Percentiles rank a stretch among this genome's conserved stretches.
Conservation (phyloP, 2,888 invertebrate genomes). For the Neoitamus cyanurus region DNA sequence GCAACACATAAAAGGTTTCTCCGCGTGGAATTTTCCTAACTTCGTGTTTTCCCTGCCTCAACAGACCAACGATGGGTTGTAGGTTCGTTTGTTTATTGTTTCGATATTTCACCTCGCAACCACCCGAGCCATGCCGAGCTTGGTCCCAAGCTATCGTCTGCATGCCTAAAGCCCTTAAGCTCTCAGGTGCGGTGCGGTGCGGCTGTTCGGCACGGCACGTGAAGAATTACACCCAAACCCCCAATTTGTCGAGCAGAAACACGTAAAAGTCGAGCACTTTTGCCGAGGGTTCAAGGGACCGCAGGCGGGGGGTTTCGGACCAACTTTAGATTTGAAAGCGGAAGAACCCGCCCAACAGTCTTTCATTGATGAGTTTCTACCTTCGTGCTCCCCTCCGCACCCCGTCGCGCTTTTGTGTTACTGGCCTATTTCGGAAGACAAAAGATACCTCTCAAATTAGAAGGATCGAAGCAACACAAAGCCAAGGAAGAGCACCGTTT, state of each 20-base stretch:
- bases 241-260: background rate
- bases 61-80: background rate
- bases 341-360: background rate
- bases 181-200: background rate
- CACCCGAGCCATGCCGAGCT: background rate
- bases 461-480: background rate
- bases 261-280: background rate
- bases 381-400: background rate
- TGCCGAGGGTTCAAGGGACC: background rate
- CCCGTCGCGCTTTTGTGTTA: background rate
- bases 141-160: background rate
- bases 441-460: slow-evolving; percentile 2
- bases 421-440: background rate
- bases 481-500: slow-evolving; percentile 3
- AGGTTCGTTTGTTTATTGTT: background rate
- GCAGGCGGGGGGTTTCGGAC: background rate
- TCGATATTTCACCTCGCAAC: background rate
- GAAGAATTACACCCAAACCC: background rate
- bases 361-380: background rate
- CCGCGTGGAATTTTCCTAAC: slow-evolving; percentile 8
- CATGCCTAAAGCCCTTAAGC: background rate
- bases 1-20: slow-evolving; percentile 25
- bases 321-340: background rate
- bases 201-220: background rate
- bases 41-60: background rate